Base-by-base conservation (phyloP, 1,140 invertebrate genomes). In the Drosophila gunungcola region DNA sequence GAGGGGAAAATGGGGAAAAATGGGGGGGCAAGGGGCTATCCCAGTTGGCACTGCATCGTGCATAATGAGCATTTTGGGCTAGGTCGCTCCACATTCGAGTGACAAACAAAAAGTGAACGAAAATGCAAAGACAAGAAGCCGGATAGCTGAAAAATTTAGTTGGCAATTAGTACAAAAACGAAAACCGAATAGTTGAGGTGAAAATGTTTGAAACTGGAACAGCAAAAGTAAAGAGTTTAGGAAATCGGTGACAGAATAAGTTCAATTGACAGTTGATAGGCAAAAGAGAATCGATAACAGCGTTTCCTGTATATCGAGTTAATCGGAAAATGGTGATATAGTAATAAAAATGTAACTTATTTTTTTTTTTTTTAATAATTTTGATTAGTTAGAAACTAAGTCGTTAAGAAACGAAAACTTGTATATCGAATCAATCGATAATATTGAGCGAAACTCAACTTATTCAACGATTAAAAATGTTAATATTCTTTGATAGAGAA, bases 21-120 rank as follows among this genome's bases (percentile, higher is more conserved):
- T 25, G 36, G 38, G 42, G 10, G 13, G 10, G 12, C 25, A 68
- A 21, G 39, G 27, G 38, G 41, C 45, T 9, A 12, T 12, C 9
- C 10, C 39, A 29, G 49, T 12, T 43, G 55, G 27, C 42, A 46
- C 12, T 72, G 62, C 62, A 21, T 29, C 32, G 39, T 56, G 70
- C 61, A 75, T 75, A 75, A 75, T 75, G 53, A 74, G 48, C 51
- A 41, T 58, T 77, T 77, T 69, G 63, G 63, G 64, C 62, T 77
- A 69, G 63, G 74, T 77, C 73, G 79, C 72, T 78, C 64, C 57
- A 73, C 65, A 81, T 82, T 72, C 51, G 16, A 29, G 60, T 42
- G 42, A 49, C 25, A 32, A 65, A 55, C 46, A 52, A 32, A 54
- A 76, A 56, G 13, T 9, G 16, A 62, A 63, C 48, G 58, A 42